These are phyloP conservation scores for Dermolepida albohirtum DNA, from an alignment of 2,888 invertebrate species.

Conservation along the genomic window DNA sequence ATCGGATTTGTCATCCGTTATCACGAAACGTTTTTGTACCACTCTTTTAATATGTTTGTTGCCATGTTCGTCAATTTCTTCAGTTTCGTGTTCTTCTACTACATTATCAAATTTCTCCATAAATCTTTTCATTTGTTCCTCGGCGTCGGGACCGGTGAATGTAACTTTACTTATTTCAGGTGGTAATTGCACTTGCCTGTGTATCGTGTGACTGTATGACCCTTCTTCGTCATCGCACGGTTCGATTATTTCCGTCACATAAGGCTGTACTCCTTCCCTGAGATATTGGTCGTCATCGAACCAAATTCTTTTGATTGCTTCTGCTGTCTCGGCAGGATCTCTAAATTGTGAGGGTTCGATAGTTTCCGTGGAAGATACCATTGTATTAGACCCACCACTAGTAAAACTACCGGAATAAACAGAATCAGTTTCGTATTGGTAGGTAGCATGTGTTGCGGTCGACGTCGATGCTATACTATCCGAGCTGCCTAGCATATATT, in stretches of 20 bases:
- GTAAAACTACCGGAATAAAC: conserved; percentile 89
- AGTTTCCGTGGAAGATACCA: conserved; percentile 82
- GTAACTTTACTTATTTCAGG: conserved; percentile 68
- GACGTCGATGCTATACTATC: conserved; percentile 83
- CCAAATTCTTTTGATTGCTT: conserved; percentile 64
- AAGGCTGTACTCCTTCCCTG: conserved; percentile 61
- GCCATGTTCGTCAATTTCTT: conserved; percentile 67
- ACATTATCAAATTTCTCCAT: conserved; percentile 68
- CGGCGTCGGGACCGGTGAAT: conserved; percentile 68
- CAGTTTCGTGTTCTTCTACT: conserved; percentile 67
- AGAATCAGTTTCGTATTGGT: conserved; percentile 86
- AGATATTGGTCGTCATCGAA: conserved; percentile 64
- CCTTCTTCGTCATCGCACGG: conserved; percentile 63
- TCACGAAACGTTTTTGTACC: conserved; percentile 66
- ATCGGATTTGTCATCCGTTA: conserved; percentile 54
- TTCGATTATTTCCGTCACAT: conserved; percentile 67
- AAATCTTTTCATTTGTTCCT: conserved; percentile 66
- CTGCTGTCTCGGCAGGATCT: conserved; percentile 60
- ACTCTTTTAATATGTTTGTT: conserved; percentile 68
- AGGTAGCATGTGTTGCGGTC: conserved; percentile 82
- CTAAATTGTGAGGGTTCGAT: conserved; percentile 67
- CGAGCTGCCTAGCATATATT: conserved; percentile 74
- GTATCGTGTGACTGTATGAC: conserved; percentile 65
- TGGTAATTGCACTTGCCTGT: conserved; percentile 66
- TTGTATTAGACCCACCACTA: conserved; percentile 85